These are phyloP conservation scores for Heliothis virescens DNA, from an alignment of 1,140 invertebrate species.

Conservation along the genomic window DNA sequence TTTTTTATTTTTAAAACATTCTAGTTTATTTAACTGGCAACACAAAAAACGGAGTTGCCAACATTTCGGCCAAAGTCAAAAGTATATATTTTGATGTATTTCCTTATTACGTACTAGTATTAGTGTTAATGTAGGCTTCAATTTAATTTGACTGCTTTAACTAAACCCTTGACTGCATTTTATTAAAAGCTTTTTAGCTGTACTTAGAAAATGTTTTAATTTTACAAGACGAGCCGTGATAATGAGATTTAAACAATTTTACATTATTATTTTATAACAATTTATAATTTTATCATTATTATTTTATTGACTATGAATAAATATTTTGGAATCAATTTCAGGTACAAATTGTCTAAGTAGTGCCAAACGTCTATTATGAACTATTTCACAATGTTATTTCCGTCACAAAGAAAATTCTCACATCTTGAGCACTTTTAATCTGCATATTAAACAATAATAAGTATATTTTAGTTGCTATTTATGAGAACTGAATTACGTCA, in stretches of 20 bases:
- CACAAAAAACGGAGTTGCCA: constrained; percentile 12
- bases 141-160: constrained; percentile 52
- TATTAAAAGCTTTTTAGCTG: constrained; percentile 48
- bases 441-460: not conserved
- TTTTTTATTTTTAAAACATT: constrained; percentile 20
- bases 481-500: not conserved
- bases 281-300: not conserved
- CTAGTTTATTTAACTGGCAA: constrained; percentile 26
- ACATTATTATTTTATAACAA: not conserved
- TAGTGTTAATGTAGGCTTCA: constrained; percentile 20
- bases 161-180: constrained; percentile 42
- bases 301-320: constrained; percentile 4
- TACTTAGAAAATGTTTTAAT: constrained; percentile 35
- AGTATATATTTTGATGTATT: constrained; percentile 30
- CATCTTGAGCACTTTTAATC: not conserved
- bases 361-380: not conserved
- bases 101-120: constrained; percentile 12
- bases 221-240: not conserved
- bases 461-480: not conserved
- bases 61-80: constrained; percentile 37
- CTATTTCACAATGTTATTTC: constrained; percentile 6
- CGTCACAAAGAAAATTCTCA: not conserved
- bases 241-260: not conserved
- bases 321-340: constrained; percentile 15
- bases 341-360: constrained; percentile 18